These are phyloP conservation scores for Drosophila mayri DNA, from an alignment of 1,140 invertebrate species.

Conservation along the genomic window DNA sequence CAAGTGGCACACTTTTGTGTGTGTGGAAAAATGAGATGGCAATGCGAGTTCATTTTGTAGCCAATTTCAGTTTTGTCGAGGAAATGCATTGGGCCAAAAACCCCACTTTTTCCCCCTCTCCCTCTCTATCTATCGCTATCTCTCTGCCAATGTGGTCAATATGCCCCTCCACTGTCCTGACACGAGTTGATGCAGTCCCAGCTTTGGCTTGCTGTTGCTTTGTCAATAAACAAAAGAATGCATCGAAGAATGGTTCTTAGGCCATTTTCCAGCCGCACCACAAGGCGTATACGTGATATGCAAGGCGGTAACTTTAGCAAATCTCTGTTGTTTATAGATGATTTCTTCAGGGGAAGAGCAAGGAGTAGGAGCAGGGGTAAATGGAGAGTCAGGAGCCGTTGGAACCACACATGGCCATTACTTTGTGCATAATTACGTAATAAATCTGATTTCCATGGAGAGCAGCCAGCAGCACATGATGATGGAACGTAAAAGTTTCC, in stretches of 20 bases:
- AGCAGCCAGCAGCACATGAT: constrained; percentile 30
- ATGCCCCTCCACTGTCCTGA: constrained; percentile 4
- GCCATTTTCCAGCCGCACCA: neutral
- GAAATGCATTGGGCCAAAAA: constrained; percentile 15
- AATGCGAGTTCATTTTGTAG: constrained; percentile 22
- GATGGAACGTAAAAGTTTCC: no score
- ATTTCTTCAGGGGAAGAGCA: neutral
- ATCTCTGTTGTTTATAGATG: constrained; percentile 19
- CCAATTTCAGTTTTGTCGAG: constrained; percentile 23
- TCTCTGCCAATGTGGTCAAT: constrained; percentile 12
- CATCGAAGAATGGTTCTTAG: neutral
- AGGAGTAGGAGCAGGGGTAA: neutral
- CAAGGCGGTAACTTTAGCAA: neutral
- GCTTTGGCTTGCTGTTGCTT: neutral
- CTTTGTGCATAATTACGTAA: constrained; percentile 79
- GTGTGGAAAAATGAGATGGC: constrained; percentile 5
- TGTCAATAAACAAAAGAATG: neutral
- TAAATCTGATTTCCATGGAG: constrained; percentile 76
- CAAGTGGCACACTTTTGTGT: constrained; percentile 35
- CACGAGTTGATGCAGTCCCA: neutral
- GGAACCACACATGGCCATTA: constrained; percentile 42
- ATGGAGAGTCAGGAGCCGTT: neutral
- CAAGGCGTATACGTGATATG: constrained; percentile 26
- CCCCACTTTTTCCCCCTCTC: neutral
- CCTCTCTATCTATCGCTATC: neutral